Evolutionary conservation across 2,797 vertebrate genomes (phyloP).

Genomic region (Notolepis coatsorum): DNA sequence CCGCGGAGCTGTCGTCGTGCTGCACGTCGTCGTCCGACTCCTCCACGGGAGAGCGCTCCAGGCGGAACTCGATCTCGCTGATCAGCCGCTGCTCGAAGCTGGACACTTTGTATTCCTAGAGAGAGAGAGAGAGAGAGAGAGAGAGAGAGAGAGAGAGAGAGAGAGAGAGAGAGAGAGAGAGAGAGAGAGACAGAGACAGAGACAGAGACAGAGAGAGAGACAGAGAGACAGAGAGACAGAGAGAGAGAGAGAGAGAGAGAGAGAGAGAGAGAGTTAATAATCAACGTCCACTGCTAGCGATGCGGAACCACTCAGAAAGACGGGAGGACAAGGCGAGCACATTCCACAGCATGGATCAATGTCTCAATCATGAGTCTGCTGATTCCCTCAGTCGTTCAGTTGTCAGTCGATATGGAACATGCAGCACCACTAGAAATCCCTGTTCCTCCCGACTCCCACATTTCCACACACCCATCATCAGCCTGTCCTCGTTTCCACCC

Average conservation of each 20-base stretch:
- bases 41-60: slow-evolving; percentile 95
- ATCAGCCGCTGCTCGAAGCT: slow-evolving; percentile 98
- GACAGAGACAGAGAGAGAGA: neutral
- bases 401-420: neutral
- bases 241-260: neutral
- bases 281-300: neutral
- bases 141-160: neutral
- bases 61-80: slow-evolving; percentile 96
- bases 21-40: slow-evolving; percentile 92
- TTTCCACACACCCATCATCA: slow-evolving; percentile 18
- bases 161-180: neutral
- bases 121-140: neutral
- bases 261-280: neutral
- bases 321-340: slow-evolving; percentile 4
- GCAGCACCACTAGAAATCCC: neutral
- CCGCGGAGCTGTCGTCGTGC: slow-evolving; percentile 80
- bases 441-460: neutral
- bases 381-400: neutral
- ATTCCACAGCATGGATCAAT: slow-evolving; percentile 5
- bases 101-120: slow-evolving; percentile 97
- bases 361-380: neutral
- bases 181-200: neutral
- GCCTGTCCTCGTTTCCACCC: slow-evolving; percentile 30
- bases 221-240: neutral
- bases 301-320: neutral